Percentiles rank a stretch among this genome's conserved stretches.
These are phyloP conservation scores for Apaloderma vittatum DNA, from an alignment of 2,113 vertebrate species.

Conservation along the genomic window DNA sequence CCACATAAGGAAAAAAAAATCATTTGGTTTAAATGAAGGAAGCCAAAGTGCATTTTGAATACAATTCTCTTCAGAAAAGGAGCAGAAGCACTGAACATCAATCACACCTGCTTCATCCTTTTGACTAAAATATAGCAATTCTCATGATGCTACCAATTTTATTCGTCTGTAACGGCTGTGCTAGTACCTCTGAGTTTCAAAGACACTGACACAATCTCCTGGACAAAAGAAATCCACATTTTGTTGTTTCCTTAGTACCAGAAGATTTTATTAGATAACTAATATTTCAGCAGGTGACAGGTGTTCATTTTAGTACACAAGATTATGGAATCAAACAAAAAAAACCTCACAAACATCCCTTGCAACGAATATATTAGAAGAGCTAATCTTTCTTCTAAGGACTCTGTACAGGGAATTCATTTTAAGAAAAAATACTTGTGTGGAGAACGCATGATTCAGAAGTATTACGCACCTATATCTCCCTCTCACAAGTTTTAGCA, in stretches of 20 bases:
- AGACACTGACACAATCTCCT: constrained; percentile 3
- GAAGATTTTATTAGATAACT: not conserved
- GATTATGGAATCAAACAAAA: not conserved
- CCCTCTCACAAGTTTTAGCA: not conserved
- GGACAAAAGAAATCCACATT: not conserved
- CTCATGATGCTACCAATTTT: not conserved
- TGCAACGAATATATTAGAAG: not conserved
- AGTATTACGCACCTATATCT: not conserved
- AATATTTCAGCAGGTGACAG: not conserved
- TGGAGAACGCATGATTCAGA: not conserved
- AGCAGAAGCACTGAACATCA: not conserved
- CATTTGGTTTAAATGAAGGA: not conserved
- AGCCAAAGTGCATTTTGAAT: constrained; percentile 20
- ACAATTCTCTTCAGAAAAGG: constrained; percentile 5
- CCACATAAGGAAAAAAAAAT: accelerated
- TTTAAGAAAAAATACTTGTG: not conserved
- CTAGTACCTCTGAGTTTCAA: not conserved
- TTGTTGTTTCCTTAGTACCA: not conserved
- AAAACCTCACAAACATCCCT: not conserved
- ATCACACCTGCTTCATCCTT: constrained; percentile 18
- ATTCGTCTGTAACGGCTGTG: not conserved
- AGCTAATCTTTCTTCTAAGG: not conserved
- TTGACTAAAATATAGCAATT: not conserved
- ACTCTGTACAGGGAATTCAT: not conserved
- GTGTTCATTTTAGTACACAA: not conserved